phyloP scores from a whole-genome alignment of 2,113 vertebrate genomes.

The Saccopteryx leptura region DNA sequence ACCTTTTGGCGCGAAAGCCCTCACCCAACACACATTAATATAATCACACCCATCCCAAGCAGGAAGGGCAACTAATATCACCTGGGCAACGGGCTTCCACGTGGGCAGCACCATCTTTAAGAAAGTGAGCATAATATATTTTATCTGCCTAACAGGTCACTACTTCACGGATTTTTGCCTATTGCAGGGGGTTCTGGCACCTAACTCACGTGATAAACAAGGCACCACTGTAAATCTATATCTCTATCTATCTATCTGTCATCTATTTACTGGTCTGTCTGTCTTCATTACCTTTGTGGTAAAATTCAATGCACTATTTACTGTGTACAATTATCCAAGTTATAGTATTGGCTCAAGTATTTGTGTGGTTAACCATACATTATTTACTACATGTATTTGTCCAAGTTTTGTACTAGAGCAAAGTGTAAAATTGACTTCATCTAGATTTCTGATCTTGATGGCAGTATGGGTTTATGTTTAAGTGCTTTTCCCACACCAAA shows the following conservation, averaged over 20 bases:
- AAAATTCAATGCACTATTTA: background rate
- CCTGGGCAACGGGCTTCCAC: no score
- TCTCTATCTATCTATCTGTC: background rate
- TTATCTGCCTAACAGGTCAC: no score
- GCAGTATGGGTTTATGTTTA: background rate
- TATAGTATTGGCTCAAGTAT: background rate
- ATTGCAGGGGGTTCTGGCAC: no score
- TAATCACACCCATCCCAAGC: no score
- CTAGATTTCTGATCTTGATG: slow-evolving; percentile 5
- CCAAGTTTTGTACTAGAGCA: background rate
- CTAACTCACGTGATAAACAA: no score
- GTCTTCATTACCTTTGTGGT: background rate
- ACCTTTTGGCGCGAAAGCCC: no score
- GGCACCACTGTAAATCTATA: background rate
- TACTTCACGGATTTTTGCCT: no score
- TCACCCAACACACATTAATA: no score
- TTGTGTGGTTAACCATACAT: background rate
- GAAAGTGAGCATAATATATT: no score
- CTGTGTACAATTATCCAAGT: background rate
- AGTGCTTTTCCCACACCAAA: background rate
- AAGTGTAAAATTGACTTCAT: slow-evolving; percentile 10
- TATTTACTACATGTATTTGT: background rate
- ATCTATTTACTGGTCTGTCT: background rate
- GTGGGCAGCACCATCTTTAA: no score
- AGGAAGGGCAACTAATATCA: no score